Base-by-base conservation (phyloP, 2,113 vertebrate species). In the Pelodiscus sinensis region DNA sequence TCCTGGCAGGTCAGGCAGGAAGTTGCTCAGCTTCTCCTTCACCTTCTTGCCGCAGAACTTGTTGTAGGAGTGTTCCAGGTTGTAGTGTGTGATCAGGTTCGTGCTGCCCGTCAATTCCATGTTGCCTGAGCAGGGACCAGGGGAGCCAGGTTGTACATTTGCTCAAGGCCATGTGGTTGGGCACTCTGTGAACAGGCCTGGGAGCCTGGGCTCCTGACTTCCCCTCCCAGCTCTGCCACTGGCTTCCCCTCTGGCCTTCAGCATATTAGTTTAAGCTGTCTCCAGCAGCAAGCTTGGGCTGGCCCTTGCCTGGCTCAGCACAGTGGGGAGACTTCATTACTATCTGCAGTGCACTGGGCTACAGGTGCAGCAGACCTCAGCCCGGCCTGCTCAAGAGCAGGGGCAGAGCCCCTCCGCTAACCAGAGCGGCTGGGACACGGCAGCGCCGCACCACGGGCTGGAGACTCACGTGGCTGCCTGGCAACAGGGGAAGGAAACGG, bases 21-120 rank as follows among this genome's bases (percentile, higher is more conserved):
- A 99, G 97, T 99, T 99, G 96, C 99, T 99, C 89, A 99, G 98
- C 91, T 99, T 99, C 96, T 99, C 99, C 94, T 99, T 99, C 96
- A 99, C 99, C 88, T 99, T 99, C 97, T 99, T 99, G 21, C 99
- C 99, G 79, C 99, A 99, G 97, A 99, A 99, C 77, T 99, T 99
- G 95, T 99, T 99, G 97, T 99, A 99, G 38, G 99, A 98, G 38
- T 99, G 99, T 81, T 99, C 99, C 97, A 99, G 96, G 95, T 98
- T 99, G 97, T 99, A 99, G 96, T 99, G 99, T 18, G 99, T 99
- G 94, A 99, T 99, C 86, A 99, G 98, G 97, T 99, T 99, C 29
- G 99, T 99, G 98, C 99, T 99, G 31, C 99, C 99, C 0, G 99
- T 99, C 87, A 99, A 97, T 91, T 99, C 99, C 3, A 98, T 99